A percentile compares a stretch with the other conserved stretches of the same genome.
Conservation (phyloP, 2,113 vertebrate genomes). For the Arvicanthis niloticus region DNA sequence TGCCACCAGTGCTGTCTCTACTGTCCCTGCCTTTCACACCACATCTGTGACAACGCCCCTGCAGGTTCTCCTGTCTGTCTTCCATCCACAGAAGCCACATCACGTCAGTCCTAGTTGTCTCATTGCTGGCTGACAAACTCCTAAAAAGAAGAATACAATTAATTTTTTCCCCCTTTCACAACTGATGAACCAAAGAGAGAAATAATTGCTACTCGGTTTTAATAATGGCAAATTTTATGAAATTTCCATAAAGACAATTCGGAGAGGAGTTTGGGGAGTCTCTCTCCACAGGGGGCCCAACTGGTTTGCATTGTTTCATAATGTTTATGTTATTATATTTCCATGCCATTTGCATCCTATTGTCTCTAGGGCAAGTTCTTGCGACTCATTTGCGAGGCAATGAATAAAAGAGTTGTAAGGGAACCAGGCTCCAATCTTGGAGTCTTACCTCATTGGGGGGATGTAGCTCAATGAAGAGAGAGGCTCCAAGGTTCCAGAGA, state of each 20-base stretch:
- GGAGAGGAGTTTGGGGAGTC: conserved; percentile 85
- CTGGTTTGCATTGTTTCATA: conserved; percentile 87
- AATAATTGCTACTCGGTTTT: conserved; percentile 89
- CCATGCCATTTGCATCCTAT: conserved; percentile 85
- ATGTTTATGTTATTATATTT: conserved; percentile 88
- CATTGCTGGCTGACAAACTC: conserved; percentile 70
- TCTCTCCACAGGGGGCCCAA: conserved; percentile 87
- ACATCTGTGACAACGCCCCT: conserved; percentile 75
- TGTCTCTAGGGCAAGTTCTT: conserved; percentile 88
- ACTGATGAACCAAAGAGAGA: conserved; percentile 88
- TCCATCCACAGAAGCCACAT: background rate
- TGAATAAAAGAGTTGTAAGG: conserved; percentile 78
- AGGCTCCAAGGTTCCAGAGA: background rate
- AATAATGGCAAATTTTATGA: conserved; percentile 88
- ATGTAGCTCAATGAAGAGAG: background rate
- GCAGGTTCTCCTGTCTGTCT: conserved; percentile 70
- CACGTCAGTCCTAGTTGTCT: conserved; percentile 63
- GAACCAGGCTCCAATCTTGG: conserved; percentile 61
- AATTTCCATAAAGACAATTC: conserved; percentile 90
- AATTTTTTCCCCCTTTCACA: conserved; percentile 81
- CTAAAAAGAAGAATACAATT: conserved; percentile 82
- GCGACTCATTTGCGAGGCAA: conserved; percentile 83
- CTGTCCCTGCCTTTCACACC: conserved; percentile 74
- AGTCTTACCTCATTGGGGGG: conserved; percentile 44
- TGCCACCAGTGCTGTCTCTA: conserved; percentile 79